Conservation (phyloP, 2,888 invertebrate species). For the Apoderus coryli region DNA sequence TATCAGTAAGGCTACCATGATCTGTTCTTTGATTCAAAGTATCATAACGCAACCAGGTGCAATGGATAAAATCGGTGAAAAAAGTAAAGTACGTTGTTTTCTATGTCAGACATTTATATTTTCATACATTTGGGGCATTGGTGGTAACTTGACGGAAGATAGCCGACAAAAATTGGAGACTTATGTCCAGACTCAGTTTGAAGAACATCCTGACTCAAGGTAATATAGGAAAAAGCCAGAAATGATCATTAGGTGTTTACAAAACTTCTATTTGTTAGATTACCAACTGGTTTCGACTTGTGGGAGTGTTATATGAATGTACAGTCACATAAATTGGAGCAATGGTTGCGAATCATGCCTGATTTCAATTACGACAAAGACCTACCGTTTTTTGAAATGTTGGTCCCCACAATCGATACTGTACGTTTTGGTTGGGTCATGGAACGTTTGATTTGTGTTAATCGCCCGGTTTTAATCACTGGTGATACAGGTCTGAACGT, state of each 20-base stretch:
- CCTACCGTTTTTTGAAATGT: slow-evolving; percentile 72
- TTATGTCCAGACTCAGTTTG: slow-evolving; percentile 52
- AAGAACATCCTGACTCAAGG: slow-evolving; percentile 53
- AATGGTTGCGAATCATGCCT: slow-evolving; percentile 69
- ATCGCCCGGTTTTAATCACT: slow-evolving; percentile 74
- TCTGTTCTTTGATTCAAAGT: slow-evolving; percentile 60
- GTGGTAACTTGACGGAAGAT: slow-evolving; percentile 65
- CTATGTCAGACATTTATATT: slow-evolving; percentile 68
- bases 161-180: slow-evolving; percentile 57
- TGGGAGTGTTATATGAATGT: slow-evolving; percentile 69
- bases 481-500: slow-evolving; percentile 71
- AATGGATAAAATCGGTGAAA: slow-evolving; percentile 36
- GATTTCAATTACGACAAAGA: slow-evolving; percentile 52
- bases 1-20: slow-evolving; percentile 63
- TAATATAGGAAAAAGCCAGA: slow-evolving; percentile 19
- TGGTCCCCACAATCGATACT: slow-evolving; percentile 85
- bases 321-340: slow-evolving; percentile 50
- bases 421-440: slow-evolving; percentile 72
- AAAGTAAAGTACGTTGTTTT: slow-evolving; percentile 45
- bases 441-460: slow-evolving; percentile 54
- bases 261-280: slow-evolving; percentile 32
- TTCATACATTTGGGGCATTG: slow-evolving; percentile 71
- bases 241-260: not conserved
- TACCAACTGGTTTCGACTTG: slow-evolving; percentile 52
- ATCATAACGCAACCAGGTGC: slow-evolving; percentile 47